phyloP scores from a whole-genome alignment of 1,140 invertebrate species.

The Trialeurodes vaporariorum region DNA sequence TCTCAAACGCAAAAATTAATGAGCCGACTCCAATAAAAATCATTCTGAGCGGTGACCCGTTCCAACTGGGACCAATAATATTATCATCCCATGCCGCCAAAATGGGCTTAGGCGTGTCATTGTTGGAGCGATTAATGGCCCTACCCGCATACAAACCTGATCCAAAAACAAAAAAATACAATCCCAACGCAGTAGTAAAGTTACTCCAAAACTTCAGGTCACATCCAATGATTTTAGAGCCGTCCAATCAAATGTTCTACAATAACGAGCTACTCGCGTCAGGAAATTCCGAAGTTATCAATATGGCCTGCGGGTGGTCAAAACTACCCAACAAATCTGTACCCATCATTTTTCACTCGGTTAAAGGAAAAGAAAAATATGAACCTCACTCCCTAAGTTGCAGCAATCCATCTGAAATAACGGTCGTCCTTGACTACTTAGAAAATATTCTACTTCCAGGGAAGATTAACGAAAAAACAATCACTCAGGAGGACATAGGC shows the following conservation, averaged over 20 bases:
- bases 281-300: not conserved
- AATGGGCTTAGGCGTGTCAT: slow-evolving; percentile 43
- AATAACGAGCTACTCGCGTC: slow-evolving; percentile 45
- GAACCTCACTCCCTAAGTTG: not conserved
- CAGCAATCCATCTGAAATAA: not conserved
- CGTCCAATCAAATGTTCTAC: slow-evolving; percentile 75
- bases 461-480: not conserved
- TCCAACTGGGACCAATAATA: slow-evolving; percentile 77
- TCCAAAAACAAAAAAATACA: slow-evolving; percentile 40
- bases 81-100: slow-evolving; percentile 46
- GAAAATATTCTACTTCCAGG: not conserved
- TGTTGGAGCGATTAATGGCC: slow-evolving; percentile 29
- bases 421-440: not conserved
- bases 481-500: not conserved
- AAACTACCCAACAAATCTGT: not conserved
- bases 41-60: slow-evolving; percentile 77
- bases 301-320: not conserved
- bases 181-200: slow-evolving; percentile 57
- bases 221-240: slow-evolving; percentile 54
- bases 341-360: not conserved
- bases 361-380: not conserved
- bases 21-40: slow-evolving; percentile 42
- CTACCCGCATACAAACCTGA: slow-evolving; percentile 26
- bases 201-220: slow-evolving; percentile 65
- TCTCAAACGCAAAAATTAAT: too few relatives aligned